Conservation (phyloP, 2,113 vertebrate genomes). For the Toxostoma redivivum region DNA sequence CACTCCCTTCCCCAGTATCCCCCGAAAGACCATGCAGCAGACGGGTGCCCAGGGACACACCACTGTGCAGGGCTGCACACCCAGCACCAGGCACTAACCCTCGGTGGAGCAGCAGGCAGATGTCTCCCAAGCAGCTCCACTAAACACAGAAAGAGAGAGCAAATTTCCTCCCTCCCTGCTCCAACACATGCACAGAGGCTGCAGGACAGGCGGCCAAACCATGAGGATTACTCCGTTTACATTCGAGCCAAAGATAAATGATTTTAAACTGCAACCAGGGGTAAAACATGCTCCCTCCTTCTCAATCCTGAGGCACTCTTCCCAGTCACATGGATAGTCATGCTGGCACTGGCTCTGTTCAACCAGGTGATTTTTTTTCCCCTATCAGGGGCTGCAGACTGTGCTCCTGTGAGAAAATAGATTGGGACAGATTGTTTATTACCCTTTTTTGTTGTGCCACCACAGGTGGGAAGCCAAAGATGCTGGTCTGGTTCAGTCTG, state of each 20-base stretch:
- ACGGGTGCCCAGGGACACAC: not conserved
- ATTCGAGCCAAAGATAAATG: not conserved
- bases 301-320: not conserved
- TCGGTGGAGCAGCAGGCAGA: not conserved
- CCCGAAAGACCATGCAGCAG: not conserved
- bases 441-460: not conserved
- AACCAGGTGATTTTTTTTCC: not conserved
- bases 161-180: not conserved
- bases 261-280: not conserved
- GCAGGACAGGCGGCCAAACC: not conserved
- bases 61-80: not conserved
- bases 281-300: not conserved
- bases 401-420: not conserved
- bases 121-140: accelerated
- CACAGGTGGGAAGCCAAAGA: not conserved
- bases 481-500: not conserved
- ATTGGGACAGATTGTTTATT: not conserved
- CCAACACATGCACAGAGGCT: not conserved
- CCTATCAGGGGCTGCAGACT: not conserved
- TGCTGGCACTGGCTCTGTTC: not conserved
- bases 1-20: accelerated
- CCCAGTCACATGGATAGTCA: not conserved
- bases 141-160: not conserved
- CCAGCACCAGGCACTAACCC: not conserved
- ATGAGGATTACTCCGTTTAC: not conserved